phyloP scores from a whole-genome alignment of 2,888 invertebrate genomes.

The Anarsia innoxiella region DNA sequence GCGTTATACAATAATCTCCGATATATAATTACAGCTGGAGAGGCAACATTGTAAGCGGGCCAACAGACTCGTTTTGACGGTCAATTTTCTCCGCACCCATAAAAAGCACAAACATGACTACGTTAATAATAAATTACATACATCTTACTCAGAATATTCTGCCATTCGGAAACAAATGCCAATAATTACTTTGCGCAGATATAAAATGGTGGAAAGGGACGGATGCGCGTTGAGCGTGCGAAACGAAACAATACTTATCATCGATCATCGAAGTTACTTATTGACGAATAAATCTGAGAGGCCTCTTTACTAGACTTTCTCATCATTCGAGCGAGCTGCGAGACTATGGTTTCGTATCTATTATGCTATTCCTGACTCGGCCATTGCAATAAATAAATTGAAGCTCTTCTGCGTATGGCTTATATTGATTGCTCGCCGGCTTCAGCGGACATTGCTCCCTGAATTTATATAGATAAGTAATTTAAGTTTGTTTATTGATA shows the following conservation, averaged over 20 bases:
- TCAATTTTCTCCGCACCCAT: slow-evolving; percentile 49
- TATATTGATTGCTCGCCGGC: slow-evolving; percentile 17
- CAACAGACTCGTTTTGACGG: slow-evolving; percentile 37
- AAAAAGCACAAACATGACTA: slow-evolving; percentile 52
- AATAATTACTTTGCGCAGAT: slow-evolving; percentile 49
- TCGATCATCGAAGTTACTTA: slow-evolving; percentile 39
- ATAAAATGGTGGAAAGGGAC: slow-evolving; percentile 37
- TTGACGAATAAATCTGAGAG: slow-evolving; percentile 37
- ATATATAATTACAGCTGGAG: slow-evolving; percentile 33
- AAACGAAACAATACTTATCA: slow-evolving; percentile 37
- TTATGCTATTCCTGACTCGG: not conserved
- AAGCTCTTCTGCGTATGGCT: slow-evolving; percentile 23
- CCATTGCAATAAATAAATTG: slow-evolving; percentile 22
- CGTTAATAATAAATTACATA: slow-evolving; percentile 57
- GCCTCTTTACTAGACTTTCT: slow-evolving; percentile 24
- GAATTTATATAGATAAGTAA: too few species aligned
- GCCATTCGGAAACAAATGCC: slow-evolving; percentile 49
- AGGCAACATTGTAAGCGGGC: slow-evolving; percentile 42
- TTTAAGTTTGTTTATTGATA: too few species aligned
- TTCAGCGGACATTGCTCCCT: too few species aligned
- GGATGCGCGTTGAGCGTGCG: slow-evolving; percentile 23
- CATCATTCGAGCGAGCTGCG: too few species aligned
- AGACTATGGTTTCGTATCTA: not conserved
- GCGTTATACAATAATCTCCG: slow-evolving; percentile 20
- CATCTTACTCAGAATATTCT: slow-evolving; percentile 42